A percentile compares a stretch with the other conserved stretches of the same genome.
Conservation (phyloP, 2,797 vertebrate species). For the Alca torda region DNA sequence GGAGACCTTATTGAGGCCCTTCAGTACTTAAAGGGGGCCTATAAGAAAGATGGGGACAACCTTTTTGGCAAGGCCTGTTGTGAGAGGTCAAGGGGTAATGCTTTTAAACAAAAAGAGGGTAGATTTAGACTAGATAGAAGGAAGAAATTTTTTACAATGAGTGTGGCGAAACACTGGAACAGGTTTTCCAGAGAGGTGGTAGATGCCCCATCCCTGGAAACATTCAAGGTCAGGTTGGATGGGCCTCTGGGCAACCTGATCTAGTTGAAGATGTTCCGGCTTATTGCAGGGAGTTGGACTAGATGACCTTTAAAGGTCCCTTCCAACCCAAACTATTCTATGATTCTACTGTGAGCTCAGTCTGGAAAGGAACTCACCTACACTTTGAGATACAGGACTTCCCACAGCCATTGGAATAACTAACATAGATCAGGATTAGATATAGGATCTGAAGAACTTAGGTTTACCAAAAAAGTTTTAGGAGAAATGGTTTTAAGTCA, state of each 20-base stretch:
- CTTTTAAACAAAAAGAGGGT: neutral
- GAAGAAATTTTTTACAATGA: neutral
- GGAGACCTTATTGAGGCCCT: neutral
- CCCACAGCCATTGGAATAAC: neutral
- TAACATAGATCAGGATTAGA: neutral
- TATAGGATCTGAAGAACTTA: neutral
- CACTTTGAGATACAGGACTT: neutral
- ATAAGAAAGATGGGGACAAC: neutral
- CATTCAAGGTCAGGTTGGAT: neutral
- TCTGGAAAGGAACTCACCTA: fast-evolving
- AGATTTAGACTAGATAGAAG: neutral
- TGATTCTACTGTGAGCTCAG: neutral
- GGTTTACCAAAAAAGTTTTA: neutral
- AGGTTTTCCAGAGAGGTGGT: neutral
- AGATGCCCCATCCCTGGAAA: neutral
- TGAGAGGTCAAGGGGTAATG: neutral
- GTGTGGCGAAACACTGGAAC: neutral
- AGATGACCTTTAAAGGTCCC: neutral
- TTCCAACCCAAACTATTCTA: neutral
- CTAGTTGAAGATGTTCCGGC: neutral
- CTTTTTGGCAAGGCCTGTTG: neutral
- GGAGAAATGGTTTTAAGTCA: neutral
- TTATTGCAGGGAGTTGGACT: neutral
- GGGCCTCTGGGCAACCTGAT: neutral
- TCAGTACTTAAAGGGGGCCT: neutral